Evolutionary conservation across 2,797 vertebrate genomes (phyloP).

Genomic region (Poeciliopsis turneri): DNA sequence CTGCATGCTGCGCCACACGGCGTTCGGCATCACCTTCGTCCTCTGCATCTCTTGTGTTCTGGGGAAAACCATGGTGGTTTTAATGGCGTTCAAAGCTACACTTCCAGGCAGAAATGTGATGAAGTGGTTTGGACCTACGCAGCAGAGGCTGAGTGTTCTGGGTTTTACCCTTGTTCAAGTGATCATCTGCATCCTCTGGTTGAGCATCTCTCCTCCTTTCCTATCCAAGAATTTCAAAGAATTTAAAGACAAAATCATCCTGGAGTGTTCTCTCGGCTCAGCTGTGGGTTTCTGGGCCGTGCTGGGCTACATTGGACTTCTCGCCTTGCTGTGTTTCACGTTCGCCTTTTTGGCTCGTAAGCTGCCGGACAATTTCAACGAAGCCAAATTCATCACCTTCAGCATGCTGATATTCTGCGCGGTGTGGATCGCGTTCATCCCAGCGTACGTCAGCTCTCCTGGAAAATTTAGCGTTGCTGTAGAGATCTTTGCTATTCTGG

Average conservation of each 20-base stretch:
- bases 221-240: constrained; percentile 29
- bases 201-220: constrained; percentile 6
- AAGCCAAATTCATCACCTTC: constrained; percentile 78
- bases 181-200: constrained; percentile 5
- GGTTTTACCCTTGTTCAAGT: constrained; percentile 7
- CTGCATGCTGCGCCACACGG: constrained; percentile 83
- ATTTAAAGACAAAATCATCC: constrained; percentile 9
- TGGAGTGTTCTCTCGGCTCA: constrained; percentile 74
- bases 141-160: constrained; percentile 12
- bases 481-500: constrained; percentile 11
- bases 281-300: constrained; percentile 40
- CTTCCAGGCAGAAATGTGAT: not conserved
- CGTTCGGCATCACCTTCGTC: constrained; percentile 82
- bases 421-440: constrained; percentile 78
- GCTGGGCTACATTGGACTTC: constrained; percentile 4
- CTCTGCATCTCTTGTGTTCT: constrained; percentile 80
- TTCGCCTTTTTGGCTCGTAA: constrained; percentile 47
- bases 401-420: constrained; percentile 78
- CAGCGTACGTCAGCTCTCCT: constrained; percentile 77
- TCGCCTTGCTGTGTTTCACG: constrained; percentile 13
- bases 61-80: constrained; percentile 80
- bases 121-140: constrained; percentile 5
- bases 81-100: constrained; percentile 30
- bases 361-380: constrained; percentile 76
- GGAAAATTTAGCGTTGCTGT: constrained; percentile 80